Evolutionary conservation across 2,113 vertebrate species (phyloP).

Genomic region (Cyprinus carpio): DNA sequence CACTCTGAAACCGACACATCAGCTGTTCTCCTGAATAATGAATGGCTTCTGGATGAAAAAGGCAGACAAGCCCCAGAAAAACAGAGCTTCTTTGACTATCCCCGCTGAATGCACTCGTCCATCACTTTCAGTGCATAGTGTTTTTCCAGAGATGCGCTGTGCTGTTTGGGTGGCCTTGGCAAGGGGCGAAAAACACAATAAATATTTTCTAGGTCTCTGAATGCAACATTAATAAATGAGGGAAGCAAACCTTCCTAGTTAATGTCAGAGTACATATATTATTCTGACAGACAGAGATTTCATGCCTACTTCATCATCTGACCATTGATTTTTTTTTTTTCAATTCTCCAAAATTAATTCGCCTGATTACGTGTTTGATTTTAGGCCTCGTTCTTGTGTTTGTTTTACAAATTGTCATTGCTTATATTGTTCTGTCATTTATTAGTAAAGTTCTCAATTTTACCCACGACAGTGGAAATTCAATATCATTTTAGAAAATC

Average conservation of each 20-base stretch:
- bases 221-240: neutral
- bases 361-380: conserved; percentile 65
- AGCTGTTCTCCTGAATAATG: conserved; percentile 4
- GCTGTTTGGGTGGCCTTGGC: neutral
- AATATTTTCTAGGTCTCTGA: neutral
- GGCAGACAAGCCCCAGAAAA: neutral
- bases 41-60: neutral
- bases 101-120: neutral
- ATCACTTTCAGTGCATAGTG: neutral
- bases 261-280: conserved; percentile 18
- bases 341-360: conserved; percentile 57
- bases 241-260: neutral
- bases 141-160: neutral
- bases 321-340: conserved; percentile 37
- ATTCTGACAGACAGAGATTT: conserved; percentile 8
- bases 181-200: neutral
- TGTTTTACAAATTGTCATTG: conserved; percentile 35
- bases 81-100: neutral
- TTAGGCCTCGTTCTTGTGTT: neutral
- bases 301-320: conserved; percentile 44
- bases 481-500: neutral
- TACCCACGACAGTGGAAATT: neutral
- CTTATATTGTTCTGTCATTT: conserved; percentile 30
- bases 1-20: conserved; percentile 34
- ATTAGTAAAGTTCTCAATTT: neutral